Evolutionary conservation across 2,888 invertebrate species (phyloP).

Genomic region (Cabera pusaria): DNA sequence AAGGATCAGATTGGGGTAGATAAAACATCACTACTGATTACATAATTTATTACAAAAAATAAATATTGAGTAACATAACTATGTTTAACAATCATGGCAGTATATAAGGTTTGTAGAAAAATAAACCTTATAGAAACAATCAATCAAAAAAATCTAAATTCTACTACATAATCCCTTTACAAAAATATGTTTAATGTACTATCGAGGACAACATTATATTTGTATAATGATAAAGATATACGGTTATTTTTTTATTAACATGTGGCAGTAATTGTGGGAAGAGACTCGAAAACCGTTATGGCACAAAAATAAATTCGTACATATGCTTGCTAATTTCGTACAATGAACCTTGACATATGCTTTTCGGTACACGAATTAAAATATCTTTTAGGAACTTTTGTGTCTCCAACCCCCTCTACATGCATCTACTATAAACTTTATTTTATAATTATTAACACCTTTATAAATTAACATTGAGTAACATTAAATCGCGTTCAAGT

Average conservation of each 20-base stretch:
- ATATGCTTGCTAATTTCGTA: slow-evolving; percentile 13
- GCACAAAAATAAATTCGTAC: slow-evolving; percentile 30
- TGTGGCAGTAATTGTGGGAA: slow-evolving; percentile 14
- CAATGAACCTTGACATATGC: slow-evolving; percentile 11
- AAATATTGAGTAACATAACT: slow-evolving; percentile 35
- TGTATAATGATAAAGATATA: no score
- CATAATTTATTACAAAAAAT: slow-evolving; percentile 50
- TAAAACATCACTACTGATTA: slow-evolving; percentile 28
- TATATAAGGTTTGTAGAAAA: slow-evolving; percentile 27
- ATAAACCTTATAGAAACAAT: slow-evolving; percentile 26
- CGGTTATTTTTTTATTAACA: no score
- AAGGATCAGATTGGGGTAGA: background rate
- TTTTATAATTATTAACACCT: slow-evolving; percentile 5
- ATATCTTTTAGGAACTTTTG: slow-evolving; percentile 10
- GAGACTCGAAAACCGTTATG: slow-evolving; percentile 25
- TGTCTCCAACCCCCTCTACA: slow-evolving; percentile 6
- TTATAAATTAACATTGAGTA: no score
- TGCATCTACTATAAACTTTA: slow-evolving; percentile 3
- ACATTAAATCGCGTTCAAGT: no score
- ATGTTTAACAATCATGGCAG: slow-evolving; percentile 19
- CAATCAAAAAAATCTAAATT: slow-evolving; percentile 14
- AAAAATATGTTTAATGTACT: slow-evolving; percentile 8
- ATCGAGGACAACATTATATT: no score
- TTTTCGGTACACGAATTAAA: slow-evolving; percentile 5
- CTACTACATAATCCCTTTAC: slow-evolving; percentile 24